phyloP scores from a whole-genome alignment of 2,888 invertebrate species.

The Unio delphinus region DNA sequence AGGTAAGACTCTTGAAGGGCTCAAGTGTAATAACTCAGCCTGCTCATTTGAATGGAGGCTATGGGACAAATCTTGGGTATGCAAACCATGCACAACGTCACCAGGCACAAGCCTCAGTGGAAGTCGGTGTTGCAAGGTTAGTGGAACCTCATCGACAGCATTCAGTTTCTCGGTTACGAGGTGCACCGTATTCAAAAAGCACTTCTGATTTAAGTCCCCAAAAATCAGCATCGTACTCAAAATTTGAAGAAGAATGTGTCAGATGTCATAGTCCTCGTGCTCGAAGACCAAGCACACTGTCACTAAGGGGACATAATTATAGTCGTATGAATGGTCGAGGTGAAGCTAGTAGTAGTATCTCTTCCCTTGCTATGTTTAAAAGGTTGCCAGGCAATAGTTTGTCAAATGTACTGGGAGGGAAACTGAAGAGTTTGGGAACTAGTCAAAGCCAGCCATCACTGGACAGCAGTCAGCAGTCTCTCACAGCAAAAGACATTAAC shows the following conservation, averaged over 20 bases:
- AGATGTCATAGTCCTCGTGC: constrained; percentile 7
- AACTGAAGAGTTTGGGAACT: too few relatives aligned
- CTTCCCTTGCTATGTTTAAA: constrained; percentile 19
- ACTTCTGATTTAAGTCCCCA: constrained; percentile 51
- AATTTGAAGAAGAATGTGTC: constrained; percentile 25
- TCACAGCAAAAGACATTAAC: neutral
- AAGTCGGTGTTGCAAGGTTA: constrained; percentile 48
- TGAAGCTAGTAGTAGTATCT: constrained; percentile 22
- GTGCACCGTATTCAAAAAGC: constrained; percentile 51
- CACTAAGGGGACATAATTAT: constrained; percentile 58
- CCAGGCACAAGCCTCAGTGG: constrained; percentile 16
- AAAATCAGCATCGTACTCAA: constrained; percentile 23
- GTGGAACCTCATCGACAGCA: constrained; percentile 20
- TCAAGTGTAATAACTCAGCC: too few relatives aligned
- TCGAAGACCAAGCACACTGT: constrained; percentile 54
- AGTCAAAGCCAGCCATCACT: too few relatives aligned
- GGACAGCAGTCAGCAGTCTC: too few relatives aligned
- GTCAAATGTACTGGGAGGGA: constrained; percentile 8
- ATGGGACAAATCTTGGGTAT: too few relatives aligned
- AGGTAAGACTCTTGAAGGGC: too few relatives aligned
- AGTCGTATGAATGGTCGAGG: constrained; percentile 12
- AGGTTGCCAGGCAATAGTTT: constrained; percentile 17
- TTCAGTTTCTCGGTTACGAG: constrained; percentile 35
- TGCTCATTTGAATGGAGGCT: too few relatives aligned
- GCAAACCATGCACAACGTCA: too few relatives aligned